phyloP scores from a whole-genome alignment of 92 coral and sea anemone species.

The Porites cylindrica region DNA sequence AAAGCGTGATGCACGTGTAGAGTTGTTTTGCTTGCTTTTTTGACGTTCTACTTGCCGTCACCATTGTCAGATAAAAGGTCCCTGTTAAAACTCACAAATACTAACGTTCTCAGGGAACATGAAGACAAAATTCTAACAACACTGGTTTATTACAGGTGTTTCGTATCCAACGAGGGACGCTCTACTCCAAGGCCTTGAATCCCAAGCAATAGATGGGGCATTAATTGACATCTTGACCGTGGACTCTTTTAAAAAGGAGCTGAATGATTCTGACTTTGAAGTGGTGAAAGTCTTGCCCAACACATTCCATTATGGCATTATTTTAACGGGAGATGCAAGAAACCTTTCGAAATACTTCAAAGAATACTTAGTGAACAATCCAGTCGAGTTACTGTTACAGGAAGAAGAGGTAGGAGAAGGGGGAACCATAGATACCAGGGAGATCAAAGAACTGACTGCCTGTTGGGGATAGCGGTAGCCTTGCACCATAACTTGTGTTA shows the following conservation, averaged over 20 bases:
- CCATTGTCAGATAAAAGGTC: no score
- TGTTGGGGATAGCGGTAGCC: no score
- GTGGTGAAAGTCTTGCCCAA: conserved; percentile 29
- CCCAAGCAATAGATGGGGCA: conserved; percentile 30
- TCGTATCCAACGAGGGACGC: conserved; percentile 10
- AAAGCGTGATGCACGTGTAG: no score
- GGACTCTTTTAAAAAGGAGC: conserved; percentile 26
- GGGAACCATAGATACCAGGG: no score
- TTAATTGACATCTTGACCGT: conserved; percentile 17
- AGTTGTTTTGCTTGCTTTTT: no score
- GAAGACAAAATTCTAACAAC: not conserved
- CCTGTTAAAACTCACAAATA: no score
- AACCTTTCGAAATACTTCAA: not conserved
- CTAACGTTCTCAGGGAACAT: not conserved
- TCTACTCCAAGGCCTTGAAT: conserved; percentile 14
- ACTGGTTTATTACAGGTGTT: not conserved
- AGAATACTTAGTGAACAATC: not conserved
- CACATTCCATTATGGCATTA: conserved; percentile 28
- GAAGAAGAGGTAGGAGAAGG: not conserved
- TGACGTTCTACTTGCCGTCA: no score
- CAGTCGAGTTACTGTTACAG: not conserved
- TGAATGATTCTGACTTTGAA: conserved; percentile 16
- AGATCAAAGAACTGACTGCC: no score
- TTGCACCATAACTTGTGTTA: no score
- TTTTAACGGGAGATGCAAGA: conserved; percentile 30